Evolutionary conservation across 23 tunicate genomes (phyloP), one percentile per base, ranked within the genome.

Genomic region (Clavelina lepadiformis): DNA sequence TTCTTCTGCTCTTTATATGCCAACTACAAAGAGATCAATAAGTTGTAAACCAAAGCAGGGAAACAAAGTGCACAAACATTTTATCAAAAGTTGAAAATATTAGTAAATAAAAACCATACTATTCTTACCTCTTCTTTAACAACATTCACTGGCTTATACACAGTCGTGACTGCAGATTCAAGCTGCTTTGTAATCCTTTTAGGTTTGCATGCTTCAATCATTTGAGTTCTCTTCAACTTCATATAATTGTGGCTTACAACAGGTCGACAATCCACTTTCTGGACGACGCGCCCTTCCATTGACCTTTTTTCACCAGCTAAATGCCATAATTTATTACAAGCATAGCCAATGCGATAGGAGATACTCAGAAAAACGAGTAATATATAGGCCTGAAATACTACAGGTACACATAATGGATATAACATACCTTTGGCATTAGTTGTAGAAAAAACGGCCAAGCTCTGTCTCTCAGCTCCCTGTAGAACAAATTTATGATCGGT

Each of bases 231-330:
- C 56, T 88, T 88, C 38, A 88, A 24, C 45, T 88, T 76, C 87
- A 79, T 88, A 45, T 88, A 88, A 8, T 79, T 80, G 8, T 68
- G 44, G 6, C 78, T 79, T 11, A 76, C 87, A 35, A 82, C 71
- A 3, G 96, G 96, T 34, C 79, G 87, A 34, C 96, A 88, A 51
- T 88, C 96, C 4, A 78, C 87, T 67, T 88, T 88, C 23, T 88
- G 96, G 1, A 88, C 96, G 27, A 88, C 82, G 23, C 87, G 37
- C 2, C 96, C 96, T 65, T 86, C 95, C 75, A 86, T 86, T 26
- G 80, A 49, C 25, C 95, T 80, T 51, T 78, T 86, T 46, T 78
- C 79, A 31, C 85, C 85, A 45, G 57, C 76, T 78, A 65, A 3
- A n/a, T n/a, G n/a, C n/a, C n/a, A n/a, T n/a, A n/a, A n/a, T n/a